A percentile compares a stretch with the other conserved stretches of the same genome.
Conservation (phyloP, 2,888 invertebrate species). For the Agriopis marginaria region DNA sequence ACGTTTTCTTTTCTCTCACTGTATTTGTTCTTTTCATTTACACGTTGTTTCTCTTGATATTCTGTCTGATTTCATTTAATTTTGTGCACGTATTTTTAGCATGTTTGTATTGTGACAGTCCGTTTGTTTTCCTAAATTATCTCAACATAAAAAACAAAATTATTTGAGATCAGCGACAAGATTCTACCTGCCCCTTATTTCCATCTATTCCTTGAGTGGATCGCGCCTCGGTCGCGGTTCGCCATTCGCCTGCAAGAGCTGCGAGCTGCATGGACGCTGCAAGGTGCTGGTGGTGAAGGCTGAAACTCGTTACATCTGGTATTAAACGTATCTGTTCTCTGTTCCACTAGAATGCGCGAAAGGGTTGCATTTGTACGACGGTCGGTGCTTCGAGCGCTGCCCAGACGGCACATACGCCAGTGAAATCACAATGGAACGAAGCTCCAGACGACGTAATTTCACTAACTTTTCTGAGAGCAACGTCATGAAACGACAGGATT, state of each 20-base stretch:
- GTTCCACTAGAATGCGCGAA: constrained; percentile 89
- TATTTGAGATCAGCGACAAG: constrained; percentile 86
- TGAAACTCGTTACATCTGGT: constrained; percentile 61
- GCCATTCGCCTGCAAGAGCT: constrained; percentile 68
- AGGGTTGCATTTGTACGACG: constrained; percentile 87
- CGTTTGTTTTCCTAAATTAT: constrained; percentile 55
- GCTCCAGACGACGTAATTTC: constrained; percentile 76
- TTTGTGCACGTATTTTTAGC: constrained; percentile 75
- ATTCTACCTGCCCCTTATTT: constrained; percentile 71
- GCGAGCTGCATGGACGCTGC: constrained; percentile 81
- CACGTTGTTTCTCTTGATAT: constrained; percentile 34
- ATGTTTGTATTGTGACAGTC: constrained; percentile 60
- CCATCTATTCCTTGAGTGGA: constrained; percentile 60
- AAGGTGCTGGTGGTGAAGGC: constrained; percentile 80
- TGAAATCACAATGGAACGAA: constrained; percentile 70
- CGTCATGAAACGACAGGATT: constrained; percentile 68
- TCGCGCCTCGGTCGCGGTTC: constrained; percentile 67
- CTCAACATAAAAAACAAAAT: constrained; percentile 61
- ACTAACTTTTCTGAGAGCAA: constrained; percentile 67
- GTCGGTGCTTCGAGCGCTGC: constrained; percentile 87
- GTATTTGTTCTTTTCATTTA: constrained; percentile 31
- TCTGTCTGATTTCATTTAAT: constrained; percentile 81
- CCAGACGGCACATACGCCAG: constrained; percentile 83
- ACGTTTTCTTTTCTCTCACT: constrained; percentile 43
- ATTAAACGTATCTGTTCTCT: constrained; percentile 76